Evolutionary conservation across 2,797 vertebrate species (phyloP), one percentile per base, ranked within the genome.

Genomic region (Loriculus beryllinus): DNA sequence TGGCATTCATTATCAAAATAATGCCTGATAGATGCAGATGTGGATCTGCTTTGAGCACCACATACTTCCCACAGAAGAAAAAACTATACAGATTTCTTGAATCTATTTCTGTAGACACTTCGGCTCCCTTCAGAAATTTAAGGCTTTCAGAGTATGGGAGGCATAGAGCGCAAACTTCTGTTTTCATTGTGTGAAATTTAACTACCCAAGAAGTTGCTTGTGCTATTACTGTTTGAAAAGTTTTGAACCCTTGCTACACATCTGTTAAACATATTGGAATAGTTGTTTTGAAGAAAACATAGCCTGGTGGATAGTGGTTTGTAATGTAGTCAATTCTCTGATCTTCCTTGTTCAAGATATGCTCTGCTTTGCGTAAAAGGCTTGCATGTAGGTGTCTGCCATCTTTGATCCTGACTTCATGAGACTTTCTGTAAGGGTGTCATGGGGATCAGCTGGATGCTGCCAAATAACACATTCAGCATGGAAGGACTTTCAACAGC

Each of bases 371-470:
- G 51, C n/a, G 7, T 29, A 62, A 9, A 12, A 39, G 63, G 35
- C 19, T 43, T 29, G 14, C 60, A 40, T 10, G 10, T 10, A 40
- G 25, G 21, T 77, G n/a, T 63, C 51, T 80, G 21, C 5, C 7
- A 14, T 29, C 59, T 70, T 51, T 67, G 40, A 40, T 40, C 31
- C 51, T 17, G 11, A 6, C 21, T 89, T 35, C 19, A 3, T 10
- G 43, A n/a, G 37, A 4, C 12, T 69, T 83, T 83, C 26, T 56
- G 26, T 35, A 33, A 2, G 9, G n/a, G 21, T 43, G 17, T 18
- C 1, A 1, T 0, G 0, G 49, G 28, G 43, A 48, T 12, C 0
- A 0, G 9, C 13, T 2, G 3, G 14, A n/a, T 69, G 70, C 49
- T 75, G 21, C 59, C 0, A 0, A n/a, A 14, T 14, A 68, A 6